These are phyloP conservation scores for Geophilus truncorum DNA, from an alignment of 2,888 invertebrate genomes.

Conservation along the genomic window DNA sequence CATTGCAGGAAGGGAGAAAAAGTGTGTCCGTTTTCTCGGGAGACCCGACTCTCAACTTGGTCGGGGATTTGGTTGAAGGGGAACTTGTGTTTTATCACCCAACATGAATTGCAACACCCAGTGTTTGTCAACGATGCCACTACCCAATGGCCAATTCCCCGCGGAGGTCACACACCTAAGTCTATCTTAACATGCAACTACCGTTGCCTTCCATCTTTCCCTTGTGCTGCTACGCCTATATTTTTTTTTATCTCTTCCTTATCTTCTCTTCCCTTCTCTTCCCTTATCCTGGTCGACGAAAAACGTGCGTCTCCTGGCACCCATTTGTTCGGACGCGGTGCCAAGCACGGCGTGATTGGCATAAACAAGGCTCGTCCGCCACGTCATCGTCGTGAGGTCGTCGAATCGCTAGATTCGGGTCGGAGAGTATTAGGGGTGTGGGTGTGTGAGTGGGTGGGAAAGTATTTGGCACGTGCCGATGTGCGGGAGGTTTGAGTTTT, in stretches of 20 bases:
- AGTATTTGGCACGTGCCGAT: no score
- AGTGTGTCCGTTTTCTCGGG: neutral
- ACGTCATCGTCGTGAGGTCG: neutral
- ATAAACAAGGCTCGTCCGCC: neutral
- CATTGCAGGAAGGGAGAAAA: neutral
- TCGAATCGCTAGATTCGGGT: neutral
- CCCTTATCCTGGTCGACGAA: neutral
- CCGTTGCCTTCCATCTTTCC: slow-evolving; percentile 8
- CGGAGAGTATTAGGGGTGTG: no score
- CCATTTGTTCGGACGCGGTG: slow-evolving; percentile 9
- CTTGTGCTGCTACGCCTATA: neutral
- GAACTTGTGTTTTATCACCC: neutral
- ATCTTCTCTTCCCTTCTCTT: neutral
- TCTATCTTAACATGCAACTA: slow-evolving; percentile 17
- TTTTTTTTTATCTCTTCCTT: slow-evolving; percentile 3
- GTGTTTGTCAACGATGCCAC: slow-evolving; percentile 11
- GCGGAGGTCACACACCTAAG: slow-evolving; percentile 3
- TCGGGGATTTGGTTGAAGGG: neutral
- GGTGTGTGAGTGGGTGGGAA: no score
- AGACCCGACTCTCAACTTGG: neutral
- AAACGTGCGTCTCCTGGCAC: slow-evolving; percentile 9
- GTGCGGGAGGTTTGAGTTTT: no score
- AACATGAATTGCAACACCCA: slow-evolving; percentile 11
- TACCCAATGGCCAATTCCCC: slow-evolving; percentile 1
- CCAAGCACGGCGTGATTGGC: neutral